Base-by-base conservation (phyloP, 2,888 invertebrate species). In the Stenodema calcarata region DNA sequence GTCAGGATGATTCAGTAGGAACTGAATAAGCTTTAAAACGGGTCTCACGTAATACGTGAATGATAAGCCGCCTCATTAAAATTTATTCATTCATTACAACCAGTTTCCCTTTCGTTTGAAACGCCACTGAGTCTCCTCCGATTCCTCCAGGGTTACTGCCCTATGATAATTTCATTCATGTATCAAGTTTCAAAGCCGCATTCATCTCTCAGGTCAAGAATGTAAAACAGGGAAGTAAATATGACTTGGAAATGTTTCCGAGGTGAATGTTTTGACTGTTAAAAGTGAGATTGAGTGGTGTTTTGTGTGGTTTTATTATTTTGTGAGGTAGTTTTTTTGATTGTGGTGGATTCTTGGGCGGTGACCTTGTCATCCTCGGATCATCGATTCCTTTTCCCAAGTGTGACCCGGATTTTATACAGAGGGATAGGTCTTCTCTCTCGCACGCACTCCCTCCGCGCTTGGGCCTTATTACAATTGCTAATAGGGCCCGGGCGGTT, bases 391-490 rank as follows among this genome's bases (percentile, higher is more conserved):
- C 69, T 87, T 35, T 35, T 86, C 62, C 69, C 79, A 81, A 86
- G 81, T 88, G 78, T 89, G 89, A 89, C 89, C 89, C 88, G 89
- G 79, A 89, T 89, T 88, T 89, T 89, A 89, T 89, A 88, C 89
- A 83, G 87, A 86, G 78, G 78, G 86, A 86, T 87, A 87, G 87
- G 44, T 76, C 84, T 76, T 87, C 88, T 87, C 82, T 86, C 88
- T 86, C 86, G 30, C 87, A 78, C 87, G 85, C 86, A 84, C 88
- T 84, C 87, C 75, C 87, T 87, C 88, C 87, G 88, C 87, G 86
- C 87, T 87, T 86, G 86, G 88, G 89, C 89, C 89, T 90, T 88
- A 90, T 90, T 89, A 89, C 89, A 89, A 90, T 89, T 89, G 89
- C 89, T 90, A 89, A 90, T 90, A 87, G 87, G 87, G 89, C 88